Base-by-base conservation (phyloP, 2,888 invertebrate species). In the Germaria angustata region DNA sequence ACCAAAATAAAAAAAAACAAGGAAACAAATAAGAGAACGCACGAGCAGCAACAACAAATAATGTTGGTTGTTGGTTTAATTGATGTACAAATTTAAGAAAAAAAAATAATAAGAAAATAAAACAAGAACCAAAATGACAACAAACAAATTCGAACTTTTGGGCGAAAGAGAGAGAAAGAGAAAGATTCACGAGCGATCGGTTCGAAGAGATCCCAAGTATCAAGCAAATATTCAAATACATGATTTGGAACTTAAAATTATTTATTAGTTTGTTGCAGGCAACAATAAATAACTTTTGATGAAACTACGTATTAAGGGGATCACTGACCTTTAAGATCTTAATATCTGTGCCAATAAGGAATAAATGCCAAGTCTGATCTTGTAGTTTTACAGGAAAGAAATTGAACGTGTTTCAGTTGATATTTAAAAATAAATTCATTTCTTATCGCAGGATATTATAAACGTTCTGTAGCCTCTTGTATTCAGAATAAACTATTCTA, bases 41-140 rank as follows among this genome's bases (percentile, higher is more conserved):
- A 55, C 6, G 34, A 24, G 24, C 59, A 59, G 20, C 53, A 63
- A 17, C 44, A 32, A 51, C 24, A 68, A 53, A 1, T 7, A 32
- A 15, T 36, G 24, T 11, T 61, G 24, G 11, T 57, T 65, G 20
- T 66, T 57, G 66, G n/a, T 66, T 66, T 66, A 76, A 66, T 76
- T 57, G 46, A 75, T 66, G 41, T 36, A 20, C n/a, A 36, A 39
- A 13, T 3, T 65, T 57, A 36, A 36, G 11, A 2, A 22, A 36
- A 34, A 34, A 49, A 11, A n/a, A 28, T 13, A 20, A 4, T n/a
- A n/a, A 2, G n/a, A 17, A 2, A 11, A 17, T 2, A 51, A 22
- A 39, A 51, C 36, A 24, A 66, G 22, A 39, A 24, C 17, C 7
- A 24, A 11, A 57, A 51, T 36, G 22, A 65, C 63, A 63, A 3